These are phyloP conservation scores for Lithophane leautieri DNA, from an alignment of 2,888 invertebrate genomes.

Conservation along the genomic window DNA sequence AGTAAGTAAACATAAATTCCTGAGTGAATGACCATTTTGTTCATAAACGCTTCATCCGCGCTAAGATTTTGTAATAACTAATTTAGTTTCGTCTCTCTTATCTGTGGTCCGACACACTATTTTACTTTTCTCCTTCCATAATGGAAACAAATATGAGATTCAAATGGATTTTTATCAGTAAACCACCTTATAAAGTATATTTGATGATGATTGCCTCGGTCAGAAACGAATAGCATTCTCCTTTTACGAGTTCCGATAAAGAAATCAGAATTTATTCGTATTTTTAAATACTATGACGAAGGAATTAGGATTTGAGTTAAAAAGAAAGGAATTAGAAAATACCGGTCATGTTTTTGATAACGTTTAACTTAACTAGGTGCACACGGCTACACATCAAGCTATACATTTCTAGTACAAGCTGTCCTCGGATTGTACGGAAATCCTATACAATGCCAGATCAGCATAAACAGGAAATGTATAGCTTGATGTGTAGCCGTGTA, in stretches of 20 bases:
- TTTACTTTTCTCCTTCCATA: slow-evolving; percentile 25
- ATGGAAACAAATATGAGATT: slow-evolving; percentile 36
- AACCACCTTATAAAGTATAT: slow-evolving; percentile 40
- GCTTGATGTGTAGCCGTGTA: too few species aligned
- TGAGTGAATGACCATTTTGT: not conserved
- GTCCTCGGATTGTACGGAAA: too few species aligned
- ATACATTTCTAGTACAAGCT: too few species aligned
- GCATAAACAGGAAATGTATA: too few species aligned
- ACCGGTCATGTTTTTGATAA: not conserved
- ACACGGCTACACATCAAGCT: too few species aligned
- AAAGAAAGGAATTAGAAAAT: slow-evolving; percentile 1
- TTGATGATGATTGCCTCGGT: slow-evolving; percentile 58
- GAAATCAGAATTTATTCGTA: slow-evolving; percentile 28
- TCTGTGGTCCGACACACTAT: slow-evolving; percentile 16
- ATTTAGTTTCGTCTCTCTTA: not conserved
- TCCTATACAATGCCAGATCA: too few species aligned
- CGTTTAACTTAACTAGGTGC: not conserved
- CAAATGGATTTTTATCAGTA: slow-evolving; percentile 55
- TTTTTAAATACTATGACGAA: slow-evolving; percentile 13
- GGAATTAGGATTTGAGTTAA: not conserved
- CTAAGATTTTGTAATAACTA: not conserved
- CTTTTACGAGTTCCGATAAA: slow-evolving; percentile 59
- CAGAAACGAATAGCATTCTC: slow-evolving; percentile 49
- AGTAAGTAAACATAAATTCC: too few species aligned
- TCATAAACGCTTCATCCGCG: not conserved